Base-by-base conservation (phyloP, 2,113 vertebrate species). In the Thalassoma bifasciatum region DNA sequence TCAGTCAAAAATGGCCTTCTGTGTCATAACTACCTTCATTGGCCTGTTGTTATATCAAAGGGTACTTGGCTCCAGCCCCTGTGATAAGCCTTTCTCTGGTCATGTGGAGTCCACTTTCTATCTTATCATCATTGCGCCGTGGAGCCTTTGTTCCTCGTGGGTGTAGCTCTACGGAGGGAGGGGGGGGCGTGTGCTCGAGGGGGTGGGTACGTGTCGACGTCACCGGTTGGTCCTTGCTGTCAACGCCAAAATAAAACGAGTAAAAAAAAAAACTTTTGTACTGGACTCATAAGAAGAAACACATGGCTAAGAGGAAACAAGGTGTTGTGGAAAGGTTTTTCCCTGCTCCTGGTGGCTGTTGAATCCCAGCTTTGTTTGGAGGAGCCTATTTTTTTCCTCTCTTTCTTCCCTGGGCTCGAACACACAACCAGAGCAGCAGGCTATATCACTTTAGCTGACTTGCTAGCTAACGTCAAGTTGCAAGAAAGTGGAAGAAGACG, bases 191-290 rank as follows among this genome's bases (percentile, higher is more conserved):
- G 88, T 72, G 53, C 65, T 52, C 10, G 51, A 60, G 70, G 75
- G 40, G 60, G 84, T 13, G 80, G 75, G 22, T 46, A 60, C 88
- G 85, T 78, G 61, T 8, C 42, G 77, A 89, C 93, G 91, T 92
- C 86, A 94, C 60, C 60, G 13, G 42, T 67, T 58, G 58, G 67
- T 88, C 44, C 26, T 63, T 44, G 51, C 91, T 92, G 93, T 93
- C 93, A 94, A 88, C 72, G 85, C 72, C 80, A 90, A 86, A 92
- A 92, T 86, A 86, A 91, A 89, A 82, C 82, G 73, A 53, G 63
- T 59, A 51, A 72, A 79, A 46, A 84, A 87, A 85, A 46, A 84
- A 87, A 85, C 79, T 84, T 83, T 87, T 54, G 4, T n/a, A 0
- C 40, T 30, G 19, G 21, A 24, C 74, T 56, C 16, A 7, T 8